These are phyloP conservation scores for Pontoporia blainvillei DNA, from an alignment of 2,113 vertebrate genomes.

Conservation along the genomic window DNA sequence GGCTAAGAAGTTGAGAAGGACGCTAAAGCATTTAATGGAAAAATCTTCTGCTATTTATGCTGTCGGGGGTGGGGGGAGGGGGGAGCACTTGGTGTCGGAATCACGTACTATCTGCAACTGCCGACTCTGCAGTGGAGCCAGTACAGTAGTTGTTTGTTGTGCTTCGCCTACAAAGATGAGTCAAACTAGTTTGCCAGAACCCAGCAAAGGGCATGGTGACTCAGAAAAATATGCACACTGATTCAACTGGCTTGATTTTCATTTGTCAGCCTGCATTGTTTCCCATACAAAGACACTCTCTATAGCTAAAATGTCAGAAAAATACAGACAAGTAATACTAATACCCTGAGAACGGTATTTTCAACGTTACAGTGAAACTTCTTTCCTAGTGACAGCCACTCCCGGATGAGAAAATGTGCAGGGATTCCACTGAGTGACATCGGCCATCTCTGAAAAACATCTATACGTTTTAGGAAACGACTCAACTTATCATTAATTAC, in stretches of 20 bases:
- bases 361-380: conserved; percentile 63
- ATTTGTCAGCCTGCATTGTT: conserved; percentile 51
- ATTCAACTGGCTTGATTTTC: conserved; percentile 65
- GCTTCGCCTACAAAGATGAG: conserved; percentile 60
- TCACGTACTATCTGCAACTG: conserved; percentile 61
- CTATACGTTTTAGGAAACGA: not conserved
- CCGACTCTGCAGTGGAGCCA: conserved; percentile 53
- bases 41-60: conserved; percentile 51
- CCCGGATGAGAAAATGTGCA: conserved; percentile 6
- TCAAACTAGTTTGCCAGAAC: conserved; percentile 53
- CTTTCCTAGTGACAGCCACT: conserved; percentile 20
- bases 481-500: not conserved
- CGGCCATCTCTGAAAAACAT: not conserved
- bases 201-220: conserved; percentile 70
- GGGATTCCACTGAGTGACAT: not conserved
- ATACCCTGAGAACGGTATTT: conserved; percentile 43
- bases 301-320: conserved; percentile 72
- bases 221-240: conserved; percentile 67
- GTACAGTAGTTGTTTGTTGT: conserved; percentile 67
- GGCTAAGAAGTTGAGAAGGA: conserved; percentile 17
- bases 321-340: conserved; percentile 60
- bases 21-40: conserved; percentile 29
- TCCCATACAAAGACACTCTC: conserved; percentile 65
- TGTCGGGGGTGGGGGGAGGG: not conserved
- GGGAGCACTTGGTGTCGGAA: conserved; percentile 61